Base-by-base conservation (phyloP, 2,888 invertebrate genomes). In the Eucera pruinosa region DNA sequence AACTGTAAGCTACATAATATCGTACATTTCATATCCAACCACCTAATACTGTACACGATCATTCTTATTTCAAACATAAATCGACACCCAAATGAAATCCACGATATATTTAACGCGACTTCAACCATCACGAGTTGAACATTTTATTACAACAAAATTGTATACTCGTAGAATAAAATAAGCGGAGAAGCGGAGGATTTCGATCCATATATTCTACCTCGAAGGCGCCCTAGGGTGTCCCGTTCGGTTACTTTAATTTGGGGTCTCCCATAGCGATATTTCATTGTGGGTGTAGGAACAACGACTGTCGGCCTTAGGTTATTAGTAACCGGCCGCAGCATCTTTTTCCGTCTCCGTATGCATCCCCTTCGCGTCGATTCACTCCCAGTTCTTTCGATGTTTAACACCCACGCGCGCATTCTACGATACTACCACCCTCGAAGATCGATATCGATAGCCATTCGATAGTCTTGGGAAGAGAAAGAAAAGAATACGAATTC, bases 231-330 rank as follows among this genome's bases (percentile, higher is more conserved):
- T 75, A 65, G 84, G 77, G 78, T 67, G 78, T 64, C 71, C 73
- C 75, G 77, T 62, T 67, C 76, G 78, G 81, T 80, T 85, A 78
- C 81, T 83, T 87, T 86, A 87, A 87, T 87, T 87, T 78, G 73
- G 75, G 82, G 67, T 73, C 82, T 79, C 60, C 74, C 80, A 82
- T 77, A 55, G 85, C 78, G 78, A 87, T 87, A 87, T 85, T 86
- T 87, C 84, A 87, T 80, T 66, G 78, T 55, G 58, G 54, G 47
- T 33, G 47, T 43, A 25, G 72, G 80, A 64, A 61, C 76, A 82
- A 78, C 74, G 79, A 81, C 82, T 86, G n/a, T 83, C 78, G 78
- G 81, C 79, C 82, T 62, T 81, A 81, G 83, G 86, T 81, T 87
- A 87, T 86, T 87, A 87, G 86, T 73, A 74, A 74, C 70, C 64